phyloP scores from a whole-genome alignment of 2,888 invertebrate species.

The Rhingia rostrata region DNA sequence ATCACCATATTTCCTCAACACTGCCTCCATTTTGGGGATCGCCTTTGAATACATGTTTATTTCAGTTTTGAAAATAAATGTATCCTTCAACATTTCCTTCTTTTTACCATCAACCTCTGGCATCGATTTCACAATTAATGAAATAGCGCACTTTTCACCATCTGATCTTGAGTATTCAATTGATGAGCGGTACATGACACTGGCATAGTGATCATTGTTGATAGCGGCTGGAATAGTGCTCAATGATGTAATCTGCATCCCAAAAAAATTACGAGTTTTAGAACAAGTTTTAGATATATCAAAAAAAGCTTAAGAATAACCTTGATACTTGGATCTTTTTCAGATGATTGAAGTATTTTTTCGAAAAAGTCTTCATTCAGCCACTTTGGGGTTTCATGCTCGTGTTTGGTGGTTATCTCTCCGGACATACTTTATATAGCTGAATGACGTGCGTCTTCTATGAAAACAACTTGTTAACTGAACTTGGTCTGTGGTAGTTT shows the following conservation, averaged over 20 bases:
- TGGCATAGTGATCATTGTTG: slow-evolving; percentile 77
- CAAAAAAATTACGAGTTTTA: not conserved
- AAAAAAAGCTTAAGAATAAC: slow-evolving; percentile 6
- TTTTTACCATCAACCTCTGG: slow-evolving; percentile 77
- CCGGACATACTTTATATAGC: too few species aligned
- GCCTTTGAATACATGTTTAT: slow-evolving; percentile 77
- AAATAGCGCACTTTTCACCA: slow-evolving; percentile 35
- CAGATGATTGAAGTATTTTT: slow-evolving; percentile 66
- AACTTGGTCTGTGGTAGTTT: too few species aligned
- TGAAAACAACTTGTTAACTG: too few species aligned
- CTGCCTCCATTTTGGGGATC: slow-evolving; percentile 77
- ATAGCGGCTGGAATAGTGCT: slow-evolving; percentile 2
- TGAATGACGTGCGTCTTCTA: too few species aligned
- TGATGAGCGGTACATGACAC: slow-evolving; percentile 76
- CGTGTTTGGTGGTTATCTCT: too few species aligned
- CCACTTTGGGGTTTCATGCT: slow-evolving; percentile 73
- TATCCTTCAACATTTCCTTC: slow-evolving; percentile 75
- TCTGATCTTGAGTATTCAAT: slow-evolving; percentile 17
- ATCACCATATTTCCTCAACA: slow-evolving; percentile 75
- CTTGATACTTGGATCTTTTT: slow-evolving; percentile 41
- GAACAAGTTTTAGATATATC: not conserved
- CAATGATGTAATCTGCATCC: not conserved
- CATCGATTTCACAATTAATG: slow-evolving; percentile 78
- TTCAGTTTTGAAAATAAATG: slow-evolving; percentile 77
- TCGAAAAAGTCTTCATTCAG: slow-evolving; percentile 74